A percentile compares a stretch with the other conserved stretches of the same genome.
Conservation (phyloP, 2,113 vertebrate species). For the Alligator sinensis region DNA sequence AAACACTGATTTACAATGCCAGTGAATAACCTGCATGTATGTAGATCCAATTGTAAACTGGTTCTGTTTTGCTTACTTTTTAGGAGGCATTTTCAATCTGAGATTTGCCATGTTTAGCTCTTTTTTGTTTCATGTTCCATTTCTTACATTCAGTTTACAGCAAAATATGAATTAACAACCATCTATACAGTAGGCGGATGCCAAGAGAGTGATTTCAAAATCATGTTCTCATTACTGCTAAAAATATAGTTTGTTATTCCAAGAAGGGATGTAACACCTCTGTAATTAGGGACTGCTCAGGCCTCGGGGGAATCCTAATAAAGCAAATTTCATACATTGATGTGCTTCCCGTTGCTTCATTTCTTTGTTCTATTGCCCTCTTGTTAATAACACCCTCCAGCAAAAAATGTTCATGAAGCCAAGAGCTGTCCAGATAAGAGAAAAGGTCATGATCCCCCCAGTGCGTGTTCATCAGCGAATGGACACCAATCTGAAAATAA, state of each 20-base stretch:
- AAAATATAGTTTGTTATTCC: conserved; percentile 71
- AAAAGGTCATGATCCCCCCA: conserved; percentile 81
- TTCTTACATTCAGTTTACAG: conserved; percentile 33
- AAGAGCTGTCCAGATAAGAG: conserved; percentile 85
- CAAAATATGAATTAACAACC: conserved; percentile 62
- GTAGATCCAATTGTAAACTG: background rate
- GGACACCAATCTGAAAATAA: conserved; percentile 79
- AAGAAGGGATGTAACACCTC: conserved; percentile 70
- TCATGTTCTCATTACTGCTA: conserved; percentile 60
- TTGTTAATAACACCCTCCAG: conserved; percentile 85
- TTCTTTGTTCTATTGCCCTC: conserved; percentile 81
- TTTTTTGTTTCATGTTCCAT: background rate
- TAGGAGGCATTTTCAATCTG: background rate
- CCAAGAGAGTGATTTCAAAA: conserved; percentile 68
- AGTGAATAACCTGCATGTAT: background rate
- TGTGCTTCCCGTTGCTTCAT: conserved; percentile 73
- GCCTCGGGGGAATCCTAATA: conserved; percentile 72
- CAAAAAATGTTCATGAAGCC: conserved; percentile 84
- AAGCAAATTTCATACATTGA: conserved; percentile 79
- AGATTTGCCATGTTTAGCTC: background rate
- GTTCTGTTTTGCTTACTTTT: background rate
- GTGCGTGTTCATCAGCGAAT: conserved; percentile 79
- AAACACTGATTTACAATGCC: background rate
- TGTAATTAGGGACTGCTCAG: conserved; percentile 70
- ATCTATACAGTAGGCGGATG: conserved; percentile 55